Evolutionary conservation across 2,888 invertebrate species (phyloP).

Genomic region (Brachylomia viminalis): DNA sequence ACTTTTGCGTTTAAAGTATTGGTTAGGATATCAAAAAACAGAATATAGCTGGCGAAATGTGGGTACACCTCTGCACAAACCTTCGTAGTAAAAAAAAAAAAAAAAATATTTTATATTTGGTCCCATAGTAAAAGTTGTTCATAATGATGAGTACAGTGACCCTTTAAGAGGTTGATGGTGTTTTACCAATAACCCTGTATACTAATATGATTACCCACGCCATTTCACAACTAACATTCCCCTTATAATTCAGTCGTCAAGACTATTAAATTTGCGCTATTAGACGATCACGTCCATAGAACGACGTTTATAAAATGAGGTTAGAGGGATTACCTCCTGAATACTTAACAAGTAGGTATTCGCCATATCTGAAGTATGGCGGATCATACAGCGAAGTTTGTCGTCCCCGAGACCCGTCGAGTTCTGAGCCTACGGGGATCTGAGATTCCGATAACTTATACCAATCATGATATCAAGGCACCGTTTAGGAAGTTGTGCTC

Average conservation of each 20-base stretch:
- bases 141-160: too few species aligned
- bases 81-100: too few species aligned
- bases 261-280: conserved; percentile 49
- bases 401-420: conserved; percentile 52
- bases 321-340: conserved; percentile 64
- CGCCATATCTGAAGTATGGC: conserved; percentile 62
- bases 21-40: too few species aligned
- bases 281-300: conserved; percentile 54
- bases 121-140: too few species aligned
- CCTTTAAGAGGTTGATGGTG: too few species aligned
- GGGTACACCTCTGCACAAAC: neutral
- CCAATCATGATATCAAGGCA: conserved; percentile 64
- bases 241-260: conserved; percentile 32
- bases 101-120: too few species aligned
- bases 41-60: too few species aligned
- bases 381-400: conserved; percentile 64
- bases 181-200: too few species aligned
- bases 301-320: conserved; percentile 64
- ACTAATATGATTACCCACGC: neutral
- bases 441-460: conserved; percentile 65
- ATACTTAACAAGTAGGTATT: conserved; percentile 69
- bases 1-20: too few species aligned
- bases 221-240: conserved; percentile 23
- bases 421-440: conserved; percentile 63
- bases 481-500: conserved; percentile 59